Evolutionary conservation across 2,113 vertebrate genomes (phyloP).

Genomic region (Grallaria varia): DNA sequence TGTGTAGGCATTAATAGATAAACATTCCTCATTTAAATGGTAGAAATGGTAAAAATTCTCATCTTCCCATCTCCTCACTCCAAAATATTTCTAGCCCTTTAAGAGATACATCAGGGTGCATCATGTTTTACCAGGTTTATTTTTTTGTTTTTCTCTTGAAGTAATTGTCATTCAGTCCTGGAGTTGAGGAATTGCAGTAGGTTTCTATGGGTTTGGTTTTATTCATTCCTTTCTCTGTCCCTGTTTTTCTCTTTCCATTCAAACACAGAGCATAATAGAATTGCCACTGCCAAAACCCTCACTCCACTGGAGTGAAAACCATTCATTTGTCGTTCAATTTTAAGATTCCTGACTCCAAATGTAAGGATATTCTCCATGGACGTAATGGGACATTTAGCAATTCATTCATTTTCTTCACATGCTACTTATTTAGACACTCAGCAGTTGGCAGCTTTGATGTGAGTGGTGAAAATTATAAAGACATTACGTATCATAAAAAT

Average conservation of each 20-base stretch:
- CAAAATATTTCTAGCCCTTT: constrained; percentile 15
- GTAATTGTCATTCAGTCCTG: constrained; percentile 7
- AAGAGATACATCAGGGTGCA: background rate
- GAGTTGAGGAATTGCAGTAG: background rate
- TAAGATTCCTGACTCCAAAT: constrained; percentile 75
- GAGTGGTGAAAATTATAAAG: constrained; percentile 81
- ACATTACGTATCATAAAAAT: constrained; percentile 81
- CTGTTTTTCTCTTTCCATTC: constrained; percentile 45
- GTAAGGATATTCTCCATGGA: constrained; percentile 77
- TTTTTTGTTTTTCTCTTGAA: background rate
- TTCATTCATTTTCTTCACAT: constrained; percentile 83
- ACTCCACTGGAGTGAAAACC: constrained; percentile 76
- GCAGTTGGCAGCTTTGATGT: constrained; percentile 81
- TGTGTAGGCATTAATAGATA: background rate
- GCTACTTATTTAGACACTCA: constrained; percentile 82
- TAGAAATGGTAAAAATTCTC: constrained; percentile 46
- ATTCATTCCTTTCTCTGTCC: constrained; percentile 20
- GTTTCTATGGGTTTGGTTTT: constrained; percentile 33
- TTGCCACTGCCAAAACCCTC: constrained; percentile 66
- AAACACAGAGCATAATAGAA: constrained; percentile 68
- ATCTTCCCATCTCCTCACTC: background rate
- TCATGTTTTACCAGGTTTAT: background rate
- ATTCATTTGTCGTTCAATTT: constrained; percentile 77
- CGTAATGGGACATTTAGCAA: constrained; percentile 82
- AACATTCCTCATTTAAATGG: background rate